A percentile compares a stretch with the other conserved stretches of the same genome.
These are phyloP conservation scores for Varanus salvator DNA, from an alignment of 2,113 vertebrate genomes.

Conservation along the genomic window DNA sequence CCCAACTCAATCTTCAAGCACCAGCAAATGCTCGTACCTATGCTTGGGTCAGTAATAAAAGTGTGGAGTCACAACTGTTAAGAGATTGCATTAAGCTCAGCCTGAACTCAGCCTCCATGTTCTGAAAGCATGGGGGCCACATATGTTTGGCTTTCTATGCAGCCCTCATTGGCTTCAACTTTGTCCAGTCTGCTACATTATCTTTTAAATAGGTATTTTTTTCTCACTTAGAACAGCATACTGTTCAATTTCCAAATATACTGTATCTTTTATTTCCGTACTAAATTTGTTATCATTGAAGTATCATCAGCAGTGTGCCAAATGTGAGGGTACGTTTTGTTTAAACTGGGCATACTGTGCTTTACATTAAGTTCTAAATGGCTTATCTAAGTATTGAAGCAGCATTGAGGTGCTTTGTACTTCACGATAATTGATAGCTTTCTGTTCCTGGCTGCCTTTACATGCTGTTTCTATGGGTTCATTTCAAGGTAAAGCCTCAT, in stretches of 20 bases:
- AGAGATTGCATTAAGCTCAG: neutral
- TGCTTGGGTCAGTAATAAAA: neutral
- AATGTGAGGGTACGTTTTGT: neutral
- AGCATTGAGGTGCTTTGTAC: slow-evolving; percentile 14
- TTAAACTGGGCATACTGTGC: slow-evolving; percentile 10
- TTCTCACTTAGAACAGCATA: neutral
- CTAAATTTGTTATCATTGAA: slow-evolving; percentile 3
- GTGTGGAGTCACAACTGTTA: neutral
- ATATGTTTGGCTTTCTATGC: neutral
- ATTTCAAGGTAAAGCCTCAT: slow-evolving; percentile 26
- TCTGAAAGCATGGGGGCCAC: too few species aligned
- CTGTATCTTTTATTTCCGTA: neutral
- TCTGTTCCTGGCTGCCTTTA: slow-evolving; percentile 5
- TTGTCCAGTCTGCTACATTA: neutral
- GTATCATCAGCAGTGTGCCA: neutral
- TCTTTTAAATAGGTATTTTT: neutral
- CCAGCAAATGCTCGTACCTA: neutral
- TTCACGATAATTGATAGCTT: slow-evolving; percentile 33
- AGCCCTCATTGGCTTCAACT: neutral
- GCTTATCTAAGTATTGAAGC: slow-evolving; percentile 1
- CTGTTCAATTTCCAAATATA: neutral
- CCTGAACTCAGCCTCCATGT: too few species aligned
- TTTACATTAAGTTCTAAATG: slow-evolving; percentile 8
- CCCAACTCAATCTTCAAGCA: neutral
- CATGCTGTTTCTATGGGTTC: slow-evolving; percentile 20